phyloP scores from a whole-genome alignment of 2,888 invertebrate species.

The Choristoneura rosaceana region DNA sequence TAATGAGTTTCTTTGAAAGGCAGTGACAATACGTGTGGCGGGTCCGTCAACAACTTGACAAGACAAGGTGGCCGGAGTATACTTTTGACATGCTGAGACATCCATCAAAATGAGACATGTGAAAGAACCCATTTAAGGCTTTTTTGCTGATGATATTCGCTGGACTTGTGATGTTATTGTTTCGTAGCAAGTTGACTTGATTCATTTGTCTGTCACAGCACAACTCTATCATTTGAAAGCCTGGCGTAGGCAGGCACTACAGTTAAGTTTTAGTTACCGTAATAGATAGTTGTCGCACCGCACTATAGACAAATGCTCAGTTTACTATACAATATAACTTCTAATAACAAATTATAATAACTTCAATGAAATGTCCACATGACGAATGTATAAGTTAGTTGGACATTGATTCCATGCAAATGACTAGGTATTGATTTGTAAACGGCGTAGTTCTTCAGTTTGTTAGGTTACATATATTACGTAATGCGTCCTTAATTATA shows the following conservation, averaged over 20 bases:
- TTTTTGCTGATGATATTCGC: conserved; percentile 36
- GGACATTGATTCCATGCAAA: neutral
- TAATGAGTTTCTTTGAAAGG: conserved; percentile 45
- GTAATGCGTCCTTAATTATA: neutral
- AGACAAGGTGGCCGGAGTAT: conserved; percentile 32
- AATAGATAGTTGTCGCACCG: conserved; percentile 19
- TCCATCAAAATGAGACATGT: conserved; percentile 36
- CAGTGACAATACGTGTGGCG: conserved; percentile 37
- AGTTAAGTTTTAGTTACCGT: conserved; percentile 33
- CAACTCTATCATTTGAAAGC: conserved; percentile 30
- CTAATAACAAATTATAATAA: neutral
- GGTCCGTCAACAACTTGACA: conserved; percentile 36
- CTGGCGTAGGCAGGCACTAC: conserved; percentile 21
- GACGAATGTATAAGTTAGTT: neutral
- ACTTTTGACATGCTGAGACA: conserved; percentile 28
- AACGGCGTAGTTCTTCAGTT: too few species aligned
- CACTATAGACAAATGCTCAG: conserved; percentile 8
- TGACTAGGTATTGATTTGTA: neutral
- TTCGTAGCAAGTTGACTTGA: conserved; percentile 8
- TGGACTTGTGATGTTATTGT: conserved; percentile 28
- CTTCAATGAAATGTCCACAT: neutral
- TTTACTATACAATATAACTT: neutral
- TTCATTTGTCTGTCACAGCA: conserved; percentile 36
- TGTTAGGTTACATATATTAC: neutral
- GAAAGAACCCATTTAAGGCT: conserved; percentile 35